Evolutionary conservation across 2,113 vertebrate genomes (phyloP), one percentile per base, ranked within the genome.

Genomic region (Dasyornis broadbenti): DNA sequence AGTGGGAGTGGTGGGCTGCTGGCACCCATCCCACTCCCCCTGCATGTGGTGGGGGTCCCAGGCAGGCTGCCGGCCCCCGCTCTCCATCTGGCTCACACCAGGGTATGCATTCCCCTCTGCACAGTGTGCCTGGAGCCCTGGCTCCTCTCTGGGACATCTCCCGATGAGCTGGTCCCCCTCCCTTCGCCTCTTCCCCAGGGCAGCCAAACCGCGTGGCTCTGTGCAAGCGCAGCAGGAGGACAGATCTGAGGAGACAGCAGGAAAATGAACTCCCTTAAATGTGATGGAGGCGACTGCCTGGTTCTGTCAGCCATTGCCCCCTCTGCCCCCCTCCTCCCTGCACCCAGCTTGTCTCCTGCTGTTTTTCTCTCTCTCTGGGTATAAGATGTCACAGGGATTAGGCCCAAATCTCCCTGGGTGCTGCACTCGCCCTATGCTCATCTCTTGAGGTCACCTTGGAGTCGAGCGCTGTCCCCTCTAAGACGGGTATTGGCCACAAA

Each of bases 201-300:
- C 69, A 7, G 45, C 93, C 3, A 2, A 80, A 84, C 78, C 0
- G 4, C 16, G 4, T 77, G 76, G 65, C 92, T 96, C 89, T 13
- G 6, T 87, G 77, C 60, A 53, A 79, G 71, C 5, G 0, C 49
- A 90, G 88, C 14, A 8, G 84, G 77, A 95, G 86, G 93, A 94
- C 79, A 96, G 96, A 97, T 96, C 68, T 14, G 80, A 96, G 93
- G 47, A 97, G 97, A 95, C 96, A 96, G 93, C 89, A 96, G 88
- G 96, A 91, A 95, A 96, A 96, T 1, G 13, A 95, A 91, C 93
- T 95, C 75, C 89, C 89, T 95, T 88, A 91, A 96, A 94, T 31
- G 50, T 91, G 90, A 91, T 94, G 84, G 89, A 94, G 92, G 82
- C 13, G 0, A 92, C 77, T 90, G 90, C 91, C 93, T 90, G 42